These are phyloP conservation scores for Empidonax alnorum DNA, from an alignment of 2,113 vertebrate genomes.

Conservation along the genomic window DNA sequence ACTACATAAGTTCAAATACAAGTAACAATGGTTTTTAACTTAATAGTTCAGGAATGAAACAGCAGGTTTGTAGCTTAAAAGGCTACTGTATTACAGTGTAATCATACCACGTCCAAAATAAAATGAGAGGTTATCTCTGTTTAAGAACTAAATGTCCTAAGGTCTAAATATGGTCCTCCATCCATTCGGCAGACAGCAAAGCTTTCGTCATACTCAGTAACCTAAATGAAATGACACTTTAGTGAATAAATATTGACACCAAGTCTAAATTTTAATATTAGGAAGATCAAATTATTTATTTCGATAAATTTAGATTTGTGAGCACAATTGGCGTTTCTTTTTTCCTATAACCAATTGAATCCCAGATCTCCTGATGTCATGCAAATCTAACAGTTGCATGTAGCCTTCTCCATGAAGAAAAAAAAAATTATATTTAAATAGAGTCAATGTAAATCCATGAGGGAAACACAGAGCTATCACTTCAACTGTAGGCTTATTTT, in stretches of 20 bases:
- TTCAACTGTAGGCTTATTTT: slow-evolving; percentile 68
- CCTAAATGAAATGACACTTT: not conserved
- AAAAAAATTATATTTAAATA: slow-evolving; percentile 64
- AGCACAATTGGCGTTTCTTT: not conserved
- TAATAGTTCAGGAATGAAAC: not conserved
- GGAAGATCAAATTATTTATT: not conserved
- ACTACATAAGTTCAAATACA: not conserved
- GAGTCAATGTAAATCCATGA: slow-evolving; percentile 59
- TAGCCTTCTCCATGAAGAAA: slow-evolving; percentile 45
- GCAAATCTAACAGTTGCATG: slow-evolving; percentile 52
- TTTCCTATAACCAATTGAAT: slow-evolving; percentile 34
- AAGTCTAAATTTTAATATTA: not conserved
- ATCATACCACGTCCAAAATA: not conserved
- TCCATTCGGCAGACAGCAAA: not conserved
- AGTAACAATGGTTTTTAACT: not conserved
- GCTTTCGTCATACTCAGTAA: not conserved
- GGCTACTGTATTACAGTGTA: not conserved
- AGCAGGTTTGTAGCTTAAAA: not conserved
- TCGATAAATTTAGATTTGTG: not conserved
- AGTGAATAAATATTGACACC: not conserved
- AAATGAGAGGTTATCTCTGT: not conserved
- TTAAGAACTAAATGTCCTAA: not conserved
- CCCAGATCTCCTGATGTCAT: not conserved
- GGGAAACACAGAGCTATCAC: slow-evolving; percentile 41
- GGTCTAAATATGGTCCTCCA: not conserved